Conservation (phyloP, 2,113 vertebrate genomes). For the Falco punctatus region DNA sequence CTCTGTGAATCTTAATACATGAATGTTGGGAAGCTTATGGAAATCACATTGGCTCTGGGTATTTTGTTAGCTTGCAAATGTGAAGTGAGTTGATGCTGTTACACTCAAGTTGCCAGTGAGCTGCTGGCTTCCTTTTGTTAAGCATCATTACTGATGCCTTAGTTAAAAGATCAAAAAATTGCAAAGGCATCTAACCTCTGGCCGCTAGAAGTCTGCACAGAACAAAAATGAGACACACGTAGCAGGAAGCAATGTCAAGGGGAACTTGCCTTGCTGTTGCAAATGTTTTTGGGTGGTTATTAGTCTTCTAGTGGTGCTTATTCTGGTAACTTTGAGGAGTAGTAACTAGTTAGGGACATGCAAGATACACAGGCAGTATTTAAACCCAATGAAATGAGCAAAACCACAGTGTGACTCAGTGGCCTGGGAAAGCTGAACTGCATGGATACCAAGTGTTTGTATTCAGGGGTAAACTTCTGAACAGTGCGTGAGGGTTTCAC, state of each 20-base stretch:
- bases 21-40: neutral
- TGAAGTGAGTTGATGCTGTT: neutral
- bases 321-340: neutral
- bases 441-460: neutral
- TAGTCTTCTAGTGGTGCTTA: neutral
- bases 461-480: neutral
- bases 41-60: neutral
- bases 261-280: neutral
- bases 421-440: neutral
- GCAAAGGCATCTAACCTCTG: neutral
- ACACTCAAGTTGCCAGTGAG: neutral
- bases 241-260: neutral
- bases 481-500: neutral
- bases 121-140: neutral
- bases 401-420: neutral
- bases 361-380: neutral
- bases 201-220: neutral
- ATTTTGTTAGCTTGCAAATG: neutral
- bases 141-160: neutral
- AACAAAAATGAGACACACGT: neutral
- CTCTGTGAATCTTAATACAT: neutral
- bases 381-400: neutral
- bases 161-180: neutral
- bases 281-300: neutral
- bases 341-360: neutral